Conservation (phyloP, 2,888 invertebrate species). For the Drosophila lutescens region DNA sequence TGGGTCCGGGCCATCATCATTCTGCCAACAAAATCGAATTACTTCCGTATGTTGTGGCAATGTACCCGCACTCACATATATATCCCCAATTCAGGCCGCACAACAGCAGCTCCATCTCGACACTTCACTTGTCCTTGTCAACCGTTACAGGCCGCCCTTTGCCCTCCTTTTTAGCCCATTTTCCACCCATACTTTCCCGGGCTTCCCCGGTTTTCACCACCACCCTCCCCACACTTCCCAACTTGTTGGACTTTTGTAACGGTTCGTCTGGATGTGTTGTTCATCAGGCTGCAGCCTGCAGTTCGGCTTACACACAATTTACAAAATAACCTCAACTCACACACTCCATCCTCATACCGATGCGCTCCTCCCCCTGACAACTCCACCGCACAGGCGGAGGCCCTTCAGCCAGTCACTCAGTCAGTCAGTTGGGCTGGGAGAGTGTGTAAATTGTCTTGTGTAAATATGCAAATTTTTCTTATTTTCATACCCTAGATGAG, state of each 20-base stretch:
- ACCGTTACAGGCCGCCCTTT: constrained; percentile 16
- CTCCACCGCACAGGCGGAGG: constrained; percentile 8
- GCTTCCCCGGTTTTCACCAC: constrained; percentile 32
- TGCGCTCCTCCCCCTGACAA: neutral
- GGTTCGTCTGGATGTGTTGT: constrained; percentile 56
- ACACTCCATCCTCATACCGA: constrained; percentile 44
- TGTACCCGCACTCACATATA: constrained; percentile 8
- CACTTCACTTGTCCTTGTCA: constrained; percentile 68
- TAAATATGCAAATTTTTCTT: constrained; percentile 66
- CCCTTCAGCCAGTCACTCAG: constrained; percentile 43
- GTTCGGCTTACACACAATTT: constrained; percentile 77
- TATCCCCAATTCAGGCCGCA: constrained; percentile 54
- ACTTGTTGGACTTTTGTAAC: constrained; percentile 71
- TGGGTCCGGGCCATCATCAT: constrained; percentile 34
- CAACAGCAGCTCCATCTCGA: constrained; percentile 52
- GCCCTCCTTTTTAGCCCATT: constrained; percentile 1
- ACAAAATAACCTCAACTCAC: constrained; percentile 68
- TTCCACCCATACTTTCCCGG: constrained; percentile 4
- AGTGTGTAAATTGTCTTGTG: constrained; percentile 71
- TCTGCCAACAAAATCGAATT: constrained; percentile 73
- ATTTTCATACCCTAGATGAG: constrained; percentile 20
- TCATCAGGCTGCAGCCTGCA: constrained; percentile 54
- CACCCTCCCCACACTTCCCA: constrained; percentile 23
- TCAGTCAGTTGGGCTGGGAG: constrained; percentile 32
- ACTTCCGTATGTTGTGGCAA: constrained; percentile 68